These are phyloP conservation scores for Fopius arisanus DNA, from an alignment of 1,140 invertebrate genomes.

Conservation along the genomic window DNA sequence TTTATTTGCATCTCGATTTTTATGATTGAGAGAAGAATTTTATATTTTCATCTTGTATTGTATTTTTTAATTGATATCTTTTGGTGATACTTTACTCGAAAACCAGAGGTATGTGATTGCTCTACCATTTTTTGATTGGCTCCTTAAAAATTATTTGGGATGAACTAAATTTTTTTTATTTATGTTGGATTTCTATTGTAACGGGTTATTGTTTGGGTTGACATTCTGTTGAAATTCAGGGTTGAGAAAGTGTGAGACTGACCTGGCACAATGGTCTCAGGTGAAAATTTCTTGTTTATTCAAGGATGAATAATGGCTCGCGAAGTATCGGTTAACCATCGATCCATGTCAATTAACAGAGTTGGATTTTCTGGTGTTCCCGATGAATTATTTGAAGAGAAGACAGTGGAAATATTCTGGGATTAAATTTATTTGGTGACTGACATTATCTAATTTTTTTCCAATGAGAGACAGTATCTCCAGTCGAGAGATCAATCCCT, in stretches of 20 bases:
- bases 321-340: slow-evolving; percentile 32
- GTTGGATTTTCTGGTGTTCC: neutral
- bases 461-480: no score
- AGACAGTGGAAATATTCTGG: neutral
- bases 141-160: no score
- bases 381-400: neutral
- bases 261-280: slow-evolving; percentile 3
- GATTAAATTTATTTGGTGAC: neutral
- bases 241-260: neutral
- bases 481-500: no score
- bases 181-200: neutral
- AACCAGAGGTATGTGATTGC: no score
- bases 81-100: no score
- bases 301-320: slow-evolving; percentile 22
- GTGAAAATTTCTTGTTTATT: slow-evolving; percentile 33
- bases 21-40: no score
- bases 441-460: no score
- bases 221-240: neutral
- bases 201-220: neutral
- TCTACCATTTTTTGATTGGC: no score
- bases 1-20: no score
- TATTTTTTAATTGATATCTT: no score
- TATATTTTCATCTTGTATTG: neutral
- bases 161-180: no score
- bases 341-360: slow-evolving; percentile 30